Evolutionary conservation across 2,113 vertebrate genomes (phyloP), one percentile per base, ranked within the genome.

Genomic region (Toxostoma redivivum): DNA sequence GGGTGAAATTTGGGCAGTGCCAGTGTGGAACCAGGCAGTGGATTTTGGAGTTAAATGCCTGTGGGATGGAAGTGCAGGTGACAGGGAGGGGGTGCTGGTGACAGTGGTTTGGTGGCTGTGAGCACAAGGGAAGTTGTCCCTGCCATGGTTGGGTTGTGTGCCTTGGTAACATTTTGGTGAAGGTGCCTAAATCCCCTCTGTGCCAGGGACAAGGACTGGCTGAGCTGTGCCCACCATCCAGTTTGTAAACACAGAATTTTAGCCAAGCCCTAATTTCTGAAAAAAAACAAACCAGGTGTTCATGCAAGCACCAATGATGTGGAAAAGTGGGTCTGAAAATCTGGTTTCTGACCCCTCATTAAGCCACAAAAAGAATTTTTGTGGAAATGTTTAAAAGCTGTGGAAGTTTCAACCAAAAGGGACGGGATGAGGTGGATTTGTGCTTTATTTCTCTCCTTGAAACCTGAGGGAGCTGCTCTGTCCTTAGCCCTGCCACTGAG

Each of bases 21-120:
- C 23, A 50, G 25, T 2, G 20, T 2, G 6, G 67, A 35, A 54
- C 5, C 45, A 44, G 20, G 19, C 12, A 1, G 1, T 4, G 45
- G 17, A 9, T 70, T 37, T 33, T 9, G 1, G 1, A 51, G 33
- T 45, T 3, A 4, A 25, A 42, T 11, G 9, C 4, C 54, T 7
- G 22, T 30, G 44, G 78, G 44, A 60, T 31, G 50, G 42, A 35
- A 2, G n/a, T 48, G 47, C 62, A 57, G 76, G 65, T 51, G 64
- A 28, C 4, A 54, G 33, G 25, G 33, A 51, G 62, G 56, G 23
- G 38, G 12, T 37, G 65, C 5, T 25, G 44, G 28, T 31, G 66
- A 37, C 77, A 31, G 42, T 4, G 57, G 31, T 11, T 54, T 30
- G 60, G 56, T 47, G 56, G 33, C 71, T 4, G 10, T 1, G 11